phyloP scores from a whole-genome alignment of 2,113 vertebrate species.

The Pungitius pungitius region DNA sequence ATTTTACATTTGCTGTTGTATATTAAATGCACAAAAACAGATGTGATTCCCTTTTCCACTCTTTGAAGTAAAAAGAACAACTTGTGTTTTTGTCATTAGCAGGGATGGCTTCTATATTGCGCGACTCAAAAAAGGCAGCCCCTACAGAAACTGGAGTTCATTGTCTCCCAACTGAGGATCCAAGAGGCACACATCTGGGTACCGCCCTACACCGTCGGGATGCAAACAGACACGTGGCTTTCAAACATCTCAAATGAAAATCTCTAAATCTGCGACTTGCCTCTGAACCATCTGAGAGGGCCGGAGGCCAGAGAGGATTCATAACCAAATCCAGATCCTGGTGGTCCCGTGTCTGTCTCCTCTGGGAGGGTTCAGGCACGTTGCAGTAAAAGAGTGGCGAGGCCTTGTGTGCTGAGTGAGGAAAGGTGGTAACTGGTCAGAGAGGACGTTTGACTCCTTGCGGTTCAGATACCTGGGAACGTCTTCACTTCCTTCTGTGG shows the following conservation, averaged over 20 bases:
- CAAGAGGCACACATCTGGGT: background rate
- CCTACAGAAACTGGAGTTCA: background rate
- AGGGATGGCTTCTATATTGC: background rate
- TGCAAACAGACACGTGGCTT: background rate
- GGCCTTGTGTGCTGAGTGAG: conserved; percentile 36
- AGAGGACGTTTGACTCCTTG: conserved; percentile 41
- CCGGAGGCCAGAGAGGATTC: conserved; percentile 13
- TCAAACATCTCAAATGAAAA: background rate
- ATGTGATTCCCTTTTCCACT: background rate
- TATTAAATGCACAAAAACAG: background rate
- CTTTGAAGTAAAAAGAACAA: background rate
- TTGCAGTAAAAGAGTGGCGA: conserved; percentile 32
- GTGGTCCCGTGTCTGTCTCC: conserved; percentile 1
- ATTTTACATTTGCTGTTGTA: background rate
- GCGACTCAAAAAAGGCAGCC: background rate
- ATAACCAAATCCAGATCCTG: conserved; percentile 13
- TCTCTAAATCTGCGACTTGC: background rate
- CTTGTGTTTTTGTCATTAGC: background rate
- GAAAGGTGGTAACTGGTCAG: conserved; percentile 17
- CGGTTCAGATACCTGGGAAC: conserved; percentile 36
- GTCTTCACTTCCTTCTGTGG: conserved; percentile 17
- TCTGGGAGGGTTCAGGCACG: conserved; percentile 21
- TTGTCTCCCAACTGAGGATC: background rate
- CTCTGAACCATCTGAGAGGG: conserved; percentile 11
- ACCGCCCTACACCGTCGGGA: background rate